Base-by-base conservation (phyloP, 2,888 invertebrate genomes). In the Drosophila niveifrons region DNA sequence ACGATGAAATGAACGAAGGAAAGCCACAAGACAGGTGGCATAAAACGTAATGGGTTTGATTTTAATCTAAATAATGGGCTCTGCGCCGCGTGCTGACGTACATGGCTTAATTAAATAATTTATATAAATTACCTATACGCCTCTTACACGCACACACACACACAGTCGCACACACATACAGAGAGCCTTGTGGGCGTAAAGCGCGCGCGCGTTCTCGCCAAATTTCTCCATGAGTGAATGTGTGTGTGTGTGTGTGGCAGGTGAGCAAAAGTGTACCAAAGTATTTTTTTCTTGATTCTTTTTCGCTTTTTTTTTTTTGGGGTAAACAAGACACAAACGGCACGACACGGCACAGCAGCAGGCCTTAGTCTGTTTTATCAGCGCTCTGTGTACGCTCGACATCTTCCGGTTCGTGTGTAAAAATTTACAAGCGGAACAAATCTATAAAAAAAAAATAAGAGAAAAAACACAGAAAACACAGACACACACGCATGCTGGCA, bases 31-130 rank as follows among this genome's bases (percentile, higher is more conserved):
- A 72, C 84, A 79, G 87, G 84, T 83, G 87, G 77, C 84, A 77
- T 81, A 75, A 84, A 75, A 75, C 61, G 79, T 69, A 85, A 88
- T 85, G 79, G 79, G 82, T 85, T 81, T 87, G 87, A 88, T 88
- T 88, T 78, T 80, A 83, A 88, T 90, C 90, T 87, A 82, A 90
- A 75, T 88, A 83, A 83, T 83, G 87, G 84, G 71, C 66, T 75
- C 52, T 66, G 70, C 58, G 69, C 75, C 72, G 66, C 73, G 65
- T 69, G 75, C 82, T 82, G 89, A 87, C 78, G 87, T 75, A 74
- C 77, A 78, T 70, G 77, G 71, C 84, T 82, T 86, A 86, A 88
- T 83, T 83, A 83, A 87, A 87, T 83, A 87, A 83, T 83, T 87
- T 81, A 82, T 84, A 83, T 84, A 69, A 80, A 83, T 83, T 84